Evolutionary conservation across 2,797 vertebrate species (phyloP), one percentile per base, ranked within the genome.

Genomic region (Apodemus agrarius): DNA sequence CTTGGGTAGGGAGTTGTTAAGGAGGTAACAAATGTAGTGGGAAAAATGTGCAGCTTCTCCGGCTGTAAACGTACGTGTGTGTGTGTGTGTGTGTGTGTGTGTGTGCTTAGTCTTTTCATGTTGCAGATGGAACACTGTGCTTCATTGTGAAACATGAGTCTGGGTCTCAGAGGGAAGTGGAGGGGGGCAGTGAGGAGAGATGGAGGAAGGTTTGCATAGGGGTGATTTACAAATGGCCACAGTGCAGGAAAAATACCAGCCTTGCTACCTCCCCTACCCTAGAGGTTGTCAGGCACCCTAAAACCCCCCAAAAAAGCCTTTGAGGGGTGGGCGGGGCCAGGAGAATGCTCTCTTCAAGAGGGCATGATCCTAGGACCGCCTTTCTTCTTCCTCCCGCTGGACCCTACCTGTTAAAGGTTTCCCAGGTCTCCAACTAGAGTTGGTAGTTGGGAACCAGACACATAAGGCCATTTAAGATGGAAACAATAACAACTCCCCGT

Each of bases 261-360:
- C 10, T 1, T 3, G 3, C 43, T 21, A 13, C 19, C 0, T 43
- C 46, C 11, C 46, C 1, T 19, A 1, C n/a, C 21, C 59, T 19
- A 11, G 43, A 69, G 54, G 31, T 78, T 63, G 0, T 19, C 9
- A 61, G 65, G 3, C 49, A 37, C n/a, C 0, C 6, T 4, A 22
- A 63, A 21, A 17, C 52, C 88, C 49, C 40, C n/a, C 43, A 54
- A 37, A n/a, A n/a, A n/a, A n/a, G 19, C 43, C 90, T 37, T 34
- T 59, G 57, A 46, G 22, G 34, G 34, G 22, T 16, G 40, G 67
- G 29, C 37, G 19, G 40, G 12, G 40, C 6, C n/a, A 46, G 61
- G 89, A 74, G 22, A 85, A 10, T n/a, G n/a, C n/a, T n/a, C n/a
- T n/a, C n/a, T n/a, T n/a, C n/a, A n/a, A n/a, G n/a, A n/a, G n/a